Evolutionary conservation across 1,140 invertebrate genomes (phyloP).

Genomic region (Magallana ariakensis): DNA sequence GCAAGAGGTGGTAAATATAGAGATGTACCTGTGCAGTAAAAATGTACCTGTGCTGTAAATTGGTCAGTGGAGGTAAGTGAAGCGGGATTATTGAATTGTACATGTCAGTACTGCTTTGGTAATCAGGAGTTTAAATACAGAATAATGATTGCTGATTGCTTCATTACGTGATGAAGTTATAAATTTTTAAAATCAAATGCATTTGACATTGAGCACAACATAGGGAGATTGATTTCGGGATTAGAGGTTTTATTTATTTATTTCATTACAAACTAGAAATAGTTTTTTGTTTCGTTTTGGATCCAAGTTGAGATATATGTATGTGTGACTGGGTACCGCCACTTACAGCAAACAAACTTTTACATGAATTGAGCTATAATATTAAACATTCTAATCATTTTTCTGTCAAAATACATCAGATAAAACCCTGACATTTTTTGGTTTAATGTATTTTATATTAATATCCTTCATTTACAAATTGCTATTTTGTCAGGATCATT

Average conservation of each 20-base stretch:
- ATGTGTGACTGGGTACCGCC: not conserved
- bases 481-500: constrained; percentile 22
- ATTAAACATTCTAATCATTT: constrained; percentile 28
- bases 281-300: not conserved
- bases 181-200: constrained; percentile 5
- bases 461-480: constrained; percentile 33
- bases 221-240: not conserved
- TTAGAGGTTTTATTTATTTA: not conserved
- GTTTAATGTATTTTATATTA: constrained; percentile 31
- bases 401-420: constrained; percentile 28
- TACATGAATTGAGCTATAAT: constrained; percentile 16
- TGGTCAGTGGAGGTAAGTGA: not conserved
- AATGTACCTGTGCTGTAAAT: not conserved
- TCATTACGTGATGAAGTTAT: not conserved
- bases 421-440: constrained; percentile 24
- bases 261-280: not conserved
- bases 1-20: not conserved
- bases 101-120: not conserved
- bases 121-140: not conserved
- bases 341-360: constrained; percentile 2
- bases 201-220: constrained; percentile 12
- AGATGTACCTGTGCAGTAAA: not conserved
- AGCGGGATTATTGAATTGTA: not conserved
- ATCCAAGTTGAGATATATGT: not conserved
- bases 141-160: not conserved